Base-by-base conservation (phyloP, 2,113 vertebrate species). In the Ageneiosus marmoratus region DNA sequence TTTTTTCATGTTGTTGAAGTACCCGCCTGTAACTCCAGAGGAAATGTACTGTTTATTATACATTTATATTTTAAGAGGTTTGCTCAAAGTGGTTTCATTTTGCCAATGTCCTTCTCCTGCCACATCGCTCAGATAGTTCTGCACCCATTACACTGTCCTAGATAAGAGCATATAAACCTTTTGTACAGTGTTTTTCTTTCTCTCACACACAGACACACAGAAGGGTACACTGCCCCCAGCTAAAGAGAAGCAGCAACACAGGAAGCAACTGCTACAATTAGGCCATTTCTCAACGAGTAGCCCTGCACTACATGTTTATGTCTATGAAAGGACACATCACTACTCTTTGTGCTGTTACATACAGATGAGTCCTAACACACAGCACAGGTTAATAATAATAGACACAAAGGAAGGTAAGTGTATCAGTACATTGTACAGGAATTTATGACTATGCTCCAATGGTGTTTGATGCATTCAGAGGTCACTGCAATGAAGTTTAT, bases 61-160 rank as follows among this genome's bases (percentile, higher is more conserved):
- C 5, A 34, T 80, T 80, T 81, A 53, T n/a, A 62, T 62, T 70
- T 32, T 44, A 48, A 41, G 9, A 20, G 15, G 18, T 46, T 29
- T n/a, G 18, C 9, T 37, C 16, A 48, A 62, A n/a, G n/a, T 58
- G 67, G 22, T 29, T 82, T 32, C 27, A 83, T 24, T 67, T 48
- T 51, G 20, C 20, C 13, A 56, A 10, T 32, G 20, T 29, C 50
- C 69, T 32, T 16, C 73, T 65, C 34, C 22, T 67, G 12, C 60
- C 48, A 29, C 67, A 75, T 65, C 77, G 34, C 9, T 15, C 24
- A 67, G 72, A 62, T 65, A 18, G 1, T 48, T 55, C 24, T 48
- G 46, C 27, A 75, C 73, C 16, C 32, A 83, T 13, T 10, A 34
- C n/a, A 53, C 58, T 83, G 73, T 15, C 73, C 81, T 67, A 83